phyloP scores from a whole-genome alignment of 1,140 invertebrate genomes.

The Drosophila mojavensis region DNA sequence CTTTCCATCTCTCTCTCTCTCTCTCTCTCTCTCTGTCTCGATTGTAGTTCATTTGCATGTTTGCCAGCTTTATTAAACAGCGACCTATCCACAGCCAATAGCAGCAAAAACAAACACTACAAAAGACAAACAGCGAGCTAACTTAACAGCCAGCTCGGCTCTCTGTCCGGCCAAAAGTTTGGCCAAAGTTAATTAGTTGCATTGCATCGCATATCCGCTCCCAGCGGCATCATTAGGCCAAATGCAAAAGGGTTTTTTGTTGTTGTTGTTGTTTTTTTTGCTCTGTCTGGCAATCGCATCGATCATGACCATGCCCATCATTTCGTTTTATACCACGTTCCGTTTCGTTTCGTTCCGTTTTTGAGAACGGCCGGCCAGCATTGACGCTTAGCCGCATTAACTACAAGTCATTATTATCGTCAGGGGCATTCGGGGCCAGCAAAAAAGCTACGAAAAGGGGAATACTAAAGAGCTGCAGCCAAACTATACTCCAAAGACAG shows the following conservation, averaged over 20 bases:
- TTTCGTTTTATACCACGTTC: slow-evolving; percentile 6
- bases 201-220: slow-evolving; percentile 49
- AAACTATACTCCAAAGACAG: slow-evolving; percentile 32
- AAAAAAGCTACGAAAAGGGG: slow-evolving; percentile 4
- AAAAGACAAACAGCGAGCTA: not conserved
- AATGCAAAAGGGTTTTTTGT: slow-evolving; percentile 21
- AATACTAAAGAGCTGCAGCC: slow-evolving; percentile 26
- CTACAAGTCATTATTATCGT: slow-evolving; percentile 79
- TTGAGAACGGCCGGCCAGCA: slow-evolving; percentile 9
- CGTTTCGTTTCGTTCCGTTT: slow-evolving; percentile 7
- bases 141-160: slow-evolving; percentile 2
- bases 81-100: slow-evolving; percentile 6
- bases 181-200: slow-evolving; percentile 66
- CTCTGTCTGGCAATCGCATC: slow-evolving; percentile 12
- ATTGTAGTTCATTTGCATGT: slow-evolving; percentile 48
- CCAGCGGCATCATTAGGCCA: slow-evolving; percentile 65
- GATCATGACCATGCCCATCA: slow-evolving; percentile 25
- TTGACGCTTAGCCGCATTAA: slow-evolving; percentile 65
- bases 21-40: not conserved
- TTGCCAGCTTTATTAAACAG: slow-evolving; percentile 43
- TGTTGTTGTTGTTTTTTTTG: too few relatives aligned
- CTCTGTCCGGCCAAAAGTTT: slow-evolving; percentile 21
- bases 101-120: not conserved
- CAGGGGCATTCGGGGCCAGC: slow-evolving; percentile 53
- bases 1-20: not conserved